Conservation (phyloP, 2,888 invertebrate species). For the Lydus trimaculatus region DNA sequence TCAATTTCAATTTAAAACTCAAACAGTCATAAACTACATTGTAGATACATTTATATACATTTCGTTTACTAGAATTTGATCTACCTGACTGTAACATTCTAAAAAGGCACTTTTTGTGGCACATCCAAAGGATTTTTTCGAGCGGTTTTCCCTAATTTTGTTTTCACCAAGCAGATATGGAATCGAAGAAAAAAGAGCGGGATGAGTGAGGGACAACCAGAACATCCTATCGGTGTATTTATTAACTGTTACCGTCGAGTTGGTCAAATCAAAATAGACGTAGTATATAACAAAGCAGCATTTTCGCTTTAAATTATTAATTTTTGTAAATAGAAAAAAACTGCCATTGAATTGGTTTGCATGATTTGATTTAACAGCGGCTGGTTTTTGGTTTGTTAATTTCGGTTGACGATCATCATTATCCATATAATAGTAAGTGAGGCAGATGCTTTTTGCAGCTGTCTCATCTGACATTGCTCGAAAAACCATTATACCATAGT, state of each 20-base stretch:
- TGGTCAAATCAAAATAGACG: not conserved
- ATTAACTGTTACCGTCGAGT: not conserved
- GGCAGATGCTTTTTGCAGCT: slow-evolving; percentile 37
- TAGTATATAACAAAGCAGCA: no score
- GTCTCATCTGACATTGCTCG: slow-evolving; percentile 14
- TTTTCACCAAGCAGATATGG: no score
- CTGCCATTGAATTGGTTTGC: not conserved
- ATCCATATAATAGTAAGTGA: no score
- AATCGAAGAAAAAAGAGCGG: no score
- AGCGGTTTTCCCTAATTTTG: no score
- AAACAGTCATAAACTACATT: not conserved
- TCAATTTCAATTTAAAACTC: not conserved
- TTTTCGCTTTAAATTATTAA: not conserved
- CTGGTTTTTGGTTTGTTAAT: slow-evolving; percentile 4
- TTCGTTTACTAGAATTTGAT: not conserved
- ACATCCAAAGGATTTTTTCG: no score
- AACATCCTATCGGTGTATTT: no score
- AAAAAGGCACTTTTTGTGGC: no score
- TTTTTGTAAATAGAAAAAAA: slow-evolving; percentile 14
- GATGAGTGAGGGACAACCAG: no score
- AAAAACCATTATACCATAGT: slow-evolving; percentile 8
- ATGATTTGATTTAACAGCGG: not conserved
- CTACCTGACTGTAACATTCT: not conserved
- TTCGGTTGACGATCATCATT: slow-evolving; percentile 19
- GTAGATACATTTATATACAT: not conserved